These are phyloP conservation scores for Cladopsammia gracilis DNA, from an alignment of 64 coral and sea anemone genomes.

Conservation along the genomic window DNA sequence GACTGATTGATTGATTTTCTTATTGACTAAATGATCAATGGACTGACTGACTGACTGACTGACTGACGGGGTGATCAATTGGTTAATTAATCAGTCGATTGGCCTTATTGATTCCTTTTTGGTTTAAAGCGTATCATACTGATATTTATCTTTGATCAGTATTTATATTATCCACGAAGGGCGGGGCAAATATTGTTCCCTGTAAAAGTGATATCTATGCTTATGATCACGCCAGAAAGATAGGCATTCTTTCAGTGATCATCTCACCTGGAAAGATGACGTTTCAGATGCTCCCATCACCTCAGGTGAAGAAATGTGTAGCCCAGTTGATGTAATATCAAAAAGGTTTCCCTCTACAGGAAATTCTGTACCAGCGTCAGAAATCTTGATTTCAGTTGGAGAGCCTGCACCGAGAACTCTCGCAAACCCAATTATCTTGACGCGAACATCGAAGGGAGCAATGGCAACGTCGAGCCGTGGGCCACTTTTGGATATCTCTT, in stretches of 20 bases:
- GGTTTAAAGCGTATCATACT: too few relatives aligned
- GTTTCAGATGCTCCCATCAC: conserved; percentile 64
- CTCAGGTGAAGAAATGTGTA: conserved; percentile 84
- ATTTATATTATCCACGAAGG: too few relatives aligned
- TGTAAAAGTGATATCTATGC: too few relatives aligned
- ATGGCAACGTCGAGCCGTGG: conserved; percentile 74
- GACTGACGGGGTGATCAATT: too few relatives aligned
- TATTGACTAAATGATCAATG: too few relatives aligned
- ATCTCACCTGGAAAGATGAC: conserved; percentile 69
- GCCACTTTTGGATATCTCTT: conserved; percentile 75
- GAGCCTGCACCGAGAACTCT: conserved; percentile 80
- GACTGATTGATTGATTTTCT: too few relatives aligned
- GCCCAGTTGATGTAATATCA: conserved; percentile 75
- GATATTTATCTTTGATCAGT: too few relatives aligned
- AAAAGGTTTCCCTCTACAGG: conserved; percentile 87
- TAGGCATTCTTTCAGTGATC: not conserved
- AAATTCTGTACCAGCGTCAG: conserved; percentile 90
- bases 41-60: too few relatives aligned
- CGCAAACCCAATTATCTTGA: conserved; percentile 80
- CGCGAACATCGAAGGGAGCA: conserved; percentile 74
- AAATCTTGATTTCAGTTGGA: conserved; percentile 80
- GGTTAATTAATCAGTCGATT: too few relatives aligned
- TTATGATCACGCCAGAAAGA: too few relatives aligned
- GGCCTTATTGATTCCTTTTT: too few relatives aligned
- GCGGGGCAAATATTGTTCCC: too few relatives aligned